phyloP scores from a whole-genome alignment of 2,797 vertebrate genomes.

The Lates japonicus region DNA sequence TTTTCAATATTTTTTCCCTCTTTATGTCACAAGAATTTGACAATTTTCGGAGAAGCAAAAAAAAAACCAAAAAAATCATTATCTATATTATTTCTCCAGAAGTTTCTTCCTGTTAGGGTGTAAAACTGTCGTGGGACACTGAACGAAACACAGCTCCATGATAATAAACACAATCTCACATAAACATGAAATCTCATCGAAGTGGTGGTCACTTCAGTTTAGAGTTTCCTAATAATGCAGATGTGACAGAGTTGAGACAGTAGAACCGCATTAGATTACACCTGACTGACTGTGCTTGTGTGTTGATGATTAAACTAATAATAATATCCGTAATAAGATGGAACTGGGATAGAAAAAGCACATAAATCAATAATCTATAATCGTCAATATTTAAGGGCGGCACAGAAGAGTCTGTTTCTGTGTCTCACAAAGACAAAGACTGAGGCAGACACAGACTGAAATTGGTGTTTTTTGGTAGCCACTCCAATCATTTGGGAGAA shows the following conservation, averaged over 20 bases:
- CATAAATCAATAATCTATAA: conserved; percentile 36
- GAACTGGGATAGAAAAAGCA: background rate
- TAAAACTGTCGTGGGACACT: conserved; percentile 2
- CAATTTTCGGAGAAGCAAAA: background rate
- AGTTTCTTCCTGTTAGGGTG: background rate
- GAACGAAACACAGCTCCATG: background rate
- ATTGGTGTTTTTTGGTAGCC: conserved; percentile 60
- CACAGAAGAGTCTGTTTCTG: conserved; percentile 11
- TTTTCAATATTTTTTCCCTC: conserved; percentile 7
- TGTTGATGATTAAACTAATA: background rate
- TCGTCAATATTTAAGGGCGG: conserved; percentile 10
- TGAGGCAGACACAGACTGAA: conserved; percentile 38
- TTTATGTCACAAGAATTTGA: conserved; percentile 5
- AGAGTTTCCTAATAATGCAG: conserved; percentile 6
- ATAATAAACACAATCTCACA: conserved; percentile 18
- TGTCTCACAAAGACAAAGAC: conserved; percentile 65
- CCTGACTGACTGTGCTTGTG: background rate
- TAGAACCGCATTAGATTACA: conserved; percentile 7
- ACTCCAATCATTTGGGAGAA: conserved; percentile 60
- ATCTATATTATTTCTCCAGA: background rate
- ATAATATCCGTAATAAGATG: background rate
- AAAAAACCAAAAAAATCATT: background rate
- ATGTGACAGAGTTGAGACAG: background rate
- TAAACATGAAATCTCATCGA: conserved; percentile 27
- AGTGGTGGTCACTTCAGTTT: background rate